Evolutionary conservation across 2,113 vertebrate species (phyloP).

Genomic region (Ceuthmochares aereus): DNA sequence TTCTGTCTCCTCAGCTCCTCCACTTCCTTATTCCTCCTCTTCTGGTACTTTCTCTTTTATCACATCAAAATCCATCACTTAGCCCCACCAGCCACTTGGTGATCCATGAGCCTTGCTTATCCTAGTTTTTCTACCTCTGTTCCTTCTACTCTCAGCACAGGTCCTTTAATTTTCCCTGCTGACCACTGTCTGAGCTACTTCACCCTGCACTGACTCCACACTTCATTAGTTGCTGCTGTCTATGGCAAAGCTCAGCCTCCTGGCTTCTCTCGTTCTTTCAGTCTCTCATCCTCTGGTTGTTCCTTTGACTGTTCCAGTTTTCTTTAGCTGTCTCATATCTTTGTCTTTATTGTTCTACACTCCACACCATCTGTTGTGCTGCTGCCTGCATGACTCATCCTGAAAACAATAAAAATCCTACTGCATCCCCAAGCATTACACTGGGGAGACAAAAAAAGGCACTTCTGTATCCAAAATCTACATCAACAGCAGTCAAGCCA

Average conservation of each 20-base stretch:
- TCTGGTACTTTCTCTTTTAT: not conserved
- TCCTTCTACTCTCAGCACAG: not conserved
- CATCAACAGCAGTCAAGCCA: constrained; percentile 18
- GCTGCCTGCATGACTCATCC: constrained; percentile 54
- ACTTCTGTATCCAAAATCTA: constrained; percentile 22
- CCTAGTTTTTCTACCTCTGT: not conserved
- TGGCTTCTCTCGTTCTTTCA: constrained; percentile 1
- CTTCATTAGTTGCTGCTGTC: constrained; percentile 44
- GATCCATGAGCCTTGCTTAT: not conserved
- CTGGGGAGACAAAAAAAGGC: not conserved
- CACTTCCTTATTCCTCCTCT: not conserved
- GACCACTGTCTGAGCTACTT: constrained; percentile 14
- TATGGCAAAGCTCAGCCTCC: not conserved
- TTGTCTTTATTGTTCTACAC: constrained; percentile 33
- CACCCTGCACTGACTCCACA: constrained; percentile 44
- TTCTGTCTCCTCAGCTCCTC: not conserved
- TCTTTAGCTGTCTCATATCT: constrained; percentile 23
- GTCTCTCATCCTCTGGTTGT: not conserved
- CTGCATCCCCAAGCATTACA: not conserved
- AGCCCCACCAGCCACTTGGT: not conserved
- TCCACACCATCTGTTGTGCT: constrained; percentile 30
- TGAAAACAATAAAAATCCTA: constrained; percentile 50
- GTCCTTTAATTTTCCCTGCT: not conserved
- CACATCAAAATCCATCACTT: not conserved
- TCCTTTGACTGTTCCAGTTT: not conserved